Conservation (phyloP, 2,113 vertebrate genomes). For the Caracal caracal region DNA sequence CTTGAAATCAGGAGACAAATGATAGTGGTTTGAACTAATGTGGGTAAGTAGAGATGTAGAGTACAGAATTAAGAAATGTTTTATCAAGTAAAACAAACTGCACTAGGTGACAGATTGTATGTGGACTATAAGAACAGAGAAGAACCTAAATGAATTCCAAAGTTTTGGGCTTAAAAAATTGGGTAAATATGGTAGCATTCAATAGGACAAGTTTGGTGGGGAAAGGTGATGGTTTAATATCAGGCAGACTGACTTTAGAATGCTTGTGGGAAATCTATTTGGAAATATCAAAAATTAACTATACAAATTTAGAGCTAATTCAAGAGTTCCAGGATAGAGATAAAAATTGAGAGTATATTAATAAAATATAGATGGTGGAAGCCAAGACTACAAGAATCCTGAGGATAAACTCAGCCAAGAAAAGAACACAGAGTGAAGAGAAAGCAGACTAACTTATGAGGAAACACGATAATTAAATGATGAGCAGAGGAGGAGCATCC, state of each 20-base stretch:
- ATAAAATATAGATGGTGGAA: not conserved
- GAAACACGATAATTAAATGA: not conserved
- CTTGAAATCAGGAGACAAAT: not conserved
- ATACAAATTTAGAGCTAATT: not conserved
- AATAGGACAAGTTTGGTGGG: not conserved
- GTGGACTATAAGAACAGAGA: not conserved
- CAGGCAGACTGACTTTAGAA: not conserved
- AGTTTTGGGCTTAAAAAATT: not conserved
- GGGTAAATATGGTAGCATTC: not conserved
- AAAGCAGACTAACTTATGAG: not conserved
- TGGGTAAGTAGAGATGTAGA: not conserved
- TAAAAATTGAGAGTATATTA: not conserved
- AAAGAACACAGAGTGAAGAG: not conserved
- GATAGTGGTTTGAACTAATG: not conserved
- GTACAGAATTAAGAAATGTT: not conserved
- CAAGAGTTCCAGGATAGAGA: not conserved
- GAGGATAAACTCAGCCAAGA: not conserved
- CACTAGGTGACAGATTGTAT: not conserved
- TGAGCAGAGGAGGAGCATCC: not conserved
- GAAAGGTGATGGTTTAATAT: not conserved
- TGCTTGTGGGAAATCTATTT: not conserved
- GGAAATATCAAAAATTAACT: not conserved
- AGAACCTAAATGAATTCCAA: not conserved
- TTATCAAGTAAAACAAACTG: not conserved
- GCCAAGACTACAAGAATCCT: not conserved